phyloP scores from a whole-genome alignment of 2,797 vertebrate genomes.

The Enteromius treurensis region DNA sequence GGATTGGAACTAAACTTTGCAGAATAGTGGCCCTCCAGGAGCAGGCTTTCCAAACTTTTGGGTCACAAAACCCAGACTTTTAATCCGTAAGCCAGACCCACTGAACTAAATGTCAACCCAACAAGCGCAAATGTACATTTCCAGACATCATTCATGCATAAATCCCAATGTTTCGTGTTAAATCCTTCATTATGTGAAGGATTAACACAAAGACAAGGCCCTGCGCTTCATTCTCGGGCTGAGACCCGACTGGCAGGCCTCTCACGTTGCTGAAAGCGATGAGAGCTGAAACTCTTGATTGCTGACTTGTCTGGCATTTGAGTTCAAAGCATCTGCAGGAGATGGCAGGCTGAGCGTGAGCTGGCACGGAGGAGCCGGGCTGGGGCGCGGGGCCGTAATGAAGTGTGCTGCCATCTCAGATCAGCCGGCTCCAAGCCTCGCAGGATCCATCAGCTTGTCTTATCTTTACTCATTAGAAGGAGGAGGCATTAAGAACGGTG shows the following conservation, averaged over 20 bases:
- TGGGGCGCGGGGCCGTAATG: not conserved
- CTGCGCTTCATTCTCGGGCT: not conserved
- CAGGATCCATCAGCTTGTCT: slow-evolving; percentile 57
- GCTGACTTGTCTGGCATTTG: slow-evolving; percentile 50
- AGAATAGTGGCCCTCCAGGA: not conserved
- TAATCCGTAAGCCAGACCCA: slow-evolving; percentile 11
- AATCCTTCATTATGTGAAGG: slow-evolving; percentile 39
- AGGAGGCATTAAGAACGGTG: slow-evolving; percentile 41
- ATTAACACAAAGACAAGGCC: slow-evolving; percentile 32
- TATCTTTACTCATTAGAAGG: slow-evolving; percentile 59
- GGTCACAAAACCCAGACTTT: slow-evolving; percentile 15
- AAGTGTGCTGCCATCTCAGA: slow-evolving; percentile 12
- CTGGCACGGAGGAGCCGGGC: slow-evolving; percentile 19
- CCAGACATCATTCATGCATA: not conserved
- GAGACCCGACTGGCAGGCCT: slow-evolving; percentile 22
- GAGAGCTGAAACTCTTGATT: slow-evolving; percentile 48
- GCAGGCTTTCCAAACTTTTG: not conserved
- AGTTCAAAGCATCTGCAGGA: slow-evolving; percentile 36
- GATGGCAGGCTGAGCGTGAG: slow-evolving; percentile 20
- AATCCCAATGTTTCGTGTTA: slow-evolving; percentile 21
- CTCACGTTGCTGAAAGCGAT: slow-evolving; percentile 34
- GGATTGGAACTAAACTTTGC: not conserved
- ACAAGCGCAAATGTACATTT: not conserved
- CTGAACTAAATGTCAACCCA: slow-evolving; percentile 24
- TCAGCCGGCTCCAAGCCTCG: slow-evolving; percentile 29